These are phyloP conservation scores for Heteronetta atricapilla DNA, from an alignment of 2,113 vertebrate species.

Conservation along the genomic window DNA sequence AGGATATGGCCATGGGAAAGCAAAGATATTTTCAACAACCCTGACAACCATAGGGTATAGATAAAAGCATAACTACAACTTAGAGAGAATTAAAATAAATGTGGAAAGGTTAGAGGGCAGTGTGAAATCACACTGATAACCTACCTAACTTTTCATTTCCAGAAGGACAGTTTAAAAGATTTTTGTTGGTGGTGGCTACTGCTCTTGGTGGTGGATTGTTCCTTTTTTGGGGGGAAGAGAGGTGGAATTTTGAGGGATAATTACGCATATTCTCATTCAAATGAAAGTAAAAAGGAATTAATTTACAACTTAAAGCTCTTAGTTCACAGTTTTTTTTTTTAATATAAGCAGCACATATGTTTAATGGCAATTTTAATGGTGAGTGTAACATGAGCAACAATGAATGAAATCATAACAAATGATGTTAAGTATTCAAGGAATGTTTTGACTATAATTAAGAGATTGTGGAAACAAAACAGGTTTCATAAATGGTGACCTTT, in stretches of 20 bases:
- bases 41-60: not conserved
- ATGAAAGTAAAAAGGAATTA: not conserved
- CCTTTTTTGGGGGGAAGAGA: not conserved
- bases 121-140: constrained; percentile 11
- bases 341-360: not conserved
- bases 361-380: not conserved
- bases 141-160: not conserved
- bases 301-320: not conserved
- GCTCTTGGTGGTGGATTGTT: not conserved
- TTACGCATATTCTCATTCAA: not conserved
- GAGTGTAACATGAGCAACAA: not conserved
- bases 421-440: not conserved
- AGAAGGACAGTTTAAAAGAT: not conserved
- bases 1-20: not conserved
- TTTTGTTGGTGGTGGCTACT: not conserved
- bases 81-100: not conserved
- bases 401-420: not conserved
- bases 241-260: not conserved
- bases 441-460: not conserved
- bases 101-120: constrained; percentile 4
- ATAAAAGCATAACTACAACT: not conserved
- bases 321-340: not conserved
- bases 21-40: not conserved
- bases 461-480: not conserved
- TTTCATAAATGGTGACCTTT: constrained; percentile 12